A percentile compares a stretch with the other conserved stretches of the same genome.
These are phyloP conservation scores for Brenthis hecate DNA, from an alignment of 2,888 invertebrate species.

Conservation along the genomic window DNA sequence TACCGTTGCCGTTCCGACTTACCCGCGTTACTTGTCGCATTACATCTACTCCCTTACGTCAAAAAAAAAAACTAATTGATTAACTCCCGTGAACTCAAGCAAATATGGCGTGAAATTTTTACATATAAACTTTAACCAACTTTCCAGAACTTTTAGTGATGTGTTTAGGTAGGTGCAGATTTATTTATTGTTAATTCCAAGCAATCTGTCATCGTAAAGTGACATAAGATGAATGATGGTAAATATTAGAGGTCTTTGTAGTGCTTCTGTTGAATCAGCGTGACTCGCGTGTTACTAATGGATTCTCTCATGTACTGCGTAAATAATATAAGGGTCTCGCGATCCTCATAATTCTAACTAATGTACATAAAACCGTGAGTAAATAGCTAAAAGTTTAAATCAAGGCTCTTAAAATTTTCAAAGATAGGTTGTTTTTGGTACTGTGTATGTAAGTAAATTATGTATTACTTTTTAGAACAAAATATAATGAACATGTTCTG, in stretches of 20 bases:
- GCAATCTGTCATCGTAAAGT: constrained; percentile 59
- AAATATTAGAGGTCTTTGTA: constrained; percentile 59
- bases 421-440: neutral
- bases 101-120: constrained; percentile 37
- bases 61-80: constrained; percentile 74
- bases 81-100: constrained; percentile 53
- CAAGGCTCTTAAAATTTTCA: constrained; percentile 5
- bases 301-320: constrained; percentile 47
- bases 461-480: too few relatives aligned
- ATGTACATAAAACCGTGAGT: constrained; percentile 5
- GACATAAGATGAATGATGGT: constrained; percentile 68
- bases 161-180: constrained; percentile 49
- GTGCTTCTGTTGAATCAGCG: constrained; percentile 50
- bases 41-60: constrained; percentile 54
- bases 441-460: too few relatives aligned
- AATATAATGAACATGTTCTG: too few relatives aligned
- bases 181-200: constrained; percentile 41
- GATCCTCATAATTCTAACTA: constrained; percentile 4
- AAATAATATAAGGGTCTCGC: constrained; percentile 43
- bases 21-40: constrained; percentile 49
- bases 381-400: constrained; percentile 19
- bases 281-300: constrained; percentile 51
- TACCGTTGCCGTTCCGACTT: constrained; percentile 50
- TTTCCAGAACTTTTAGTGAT: constrained; percentile 44
- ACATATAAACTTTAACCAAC: constrained; percentile 35